A percentile compares a stretch with the other conserved stretches of the same genome.
Evolutionary conservation across 2,113 vertebrate genomes (phyloP).

Genomic region (Trichechus manatus): DNA sequence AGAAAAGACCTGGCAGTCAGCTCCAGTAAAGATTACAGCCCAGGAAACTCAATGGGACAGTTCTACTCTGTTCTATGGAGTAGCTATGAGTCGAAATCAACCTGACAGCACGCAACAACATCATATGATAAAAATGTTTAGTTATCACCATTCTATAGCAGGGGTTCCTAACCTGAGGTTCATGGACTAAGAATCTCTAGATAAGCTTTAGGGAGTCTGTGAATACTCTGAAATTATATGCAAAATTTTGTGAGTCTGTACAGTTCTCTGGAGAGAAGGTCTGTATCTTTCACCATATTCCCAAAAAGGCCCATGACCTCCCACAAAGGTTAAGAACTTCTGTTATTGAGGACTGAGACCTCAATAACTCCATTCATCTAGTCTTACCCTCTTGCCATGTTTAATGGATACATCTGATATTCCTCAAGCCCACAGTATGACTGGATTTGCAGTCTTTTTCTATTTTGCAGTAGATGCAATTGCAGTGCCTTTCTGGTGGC

Average conservation of each 20-base stretch:
- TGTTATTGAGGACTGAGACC: neutral
- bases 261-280: neutral
- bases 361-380: neutral
- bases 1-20: neutral
- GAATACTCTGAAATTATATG: neutral
- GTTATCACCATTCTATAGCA: neutral
- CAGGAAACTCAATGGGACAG: neutral
- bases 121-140: neutral
- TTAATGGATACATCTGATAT: neutral
- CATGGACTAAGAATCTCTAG: neutral
- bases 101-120: neutral
- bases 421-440: neutral
- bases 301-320: neutral
- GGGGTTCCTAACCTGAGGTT: neutral
- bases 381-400: neutral
- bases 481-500: neutral
- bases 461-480: neutral
- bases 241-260: neutral
- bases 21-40: too few relatives aligned
- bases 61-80: neutral
- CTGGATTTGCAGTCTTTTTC: neutral
- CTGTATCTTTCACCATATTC: neutral
- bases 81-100: neutral
- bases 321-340: neutral
- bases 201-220: neutral